Conservation (phyloP, 2,113 vertebrate genomes). For the Brachyhypopomus occidentalis region DNA sequence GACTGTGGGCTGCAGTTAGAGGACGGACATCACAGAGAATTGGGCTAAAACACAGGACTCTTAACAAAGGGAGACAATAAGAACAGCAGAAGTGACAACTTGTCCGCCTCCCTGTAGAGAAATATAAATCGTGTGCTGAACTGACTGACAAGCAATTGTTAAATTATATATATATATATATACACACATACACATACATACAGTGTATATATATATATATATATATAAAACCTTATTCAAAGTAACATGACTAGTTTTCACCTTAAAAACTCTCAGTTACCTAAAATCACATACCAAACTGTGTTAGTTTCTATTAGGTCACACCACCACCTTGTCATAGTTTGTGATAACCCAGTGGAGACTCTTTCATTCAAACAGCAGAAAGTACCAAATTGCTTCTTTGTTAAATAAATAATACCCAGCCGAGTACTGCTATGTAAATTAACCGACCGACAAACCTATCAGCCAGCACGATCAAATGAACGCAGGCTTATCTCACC, state of each 20-base stretch:
- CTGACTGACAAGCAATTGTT: slow-evolving; percentile 3
- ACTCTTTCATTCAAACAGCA: background rate
- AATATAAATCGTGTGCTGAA: slow-evolving; percentile 13
- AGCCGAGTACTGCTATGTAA: background rate
- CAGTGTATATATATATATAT: too few species aligned
- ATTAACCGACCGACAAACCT: background rate
- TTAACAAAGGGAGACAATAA: slow-evolving; percentile 16
- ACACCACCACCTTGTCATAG: too few species aligned
- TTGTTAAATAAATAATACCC: background rate
- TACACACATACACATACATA: too few species aligned
- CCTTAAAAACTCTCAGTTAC: too few species aligned
- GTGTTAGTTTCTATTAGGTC: too few species aligned
- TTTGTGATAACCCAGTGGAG: too few species aligned
- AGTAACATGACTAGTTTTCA: too few species aligned
- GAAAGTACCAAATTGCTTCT: background rate
- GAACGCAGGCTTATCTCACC: too few species aligned
- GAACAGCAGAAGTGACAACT: slow-evolving; percentile 35
- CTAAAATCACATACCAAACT: too few species aligned
- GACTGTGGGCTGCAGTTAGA: background rate
- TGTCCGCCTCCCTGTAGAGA: slow-evolving; percentile 34
- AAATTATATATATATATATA: too few species aligned
- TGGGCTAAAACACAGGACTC: slow-evolving; percentile 18
- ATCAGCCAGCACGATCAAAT: too few species aligned
- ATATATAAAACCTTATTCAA: too few species aligned
- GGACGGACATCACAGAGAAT: slow-evolving; percentile 13